Conservation (phyloP, 2,797 vertebrate genomes). For the Lithobates sylvaticus region DNA sequence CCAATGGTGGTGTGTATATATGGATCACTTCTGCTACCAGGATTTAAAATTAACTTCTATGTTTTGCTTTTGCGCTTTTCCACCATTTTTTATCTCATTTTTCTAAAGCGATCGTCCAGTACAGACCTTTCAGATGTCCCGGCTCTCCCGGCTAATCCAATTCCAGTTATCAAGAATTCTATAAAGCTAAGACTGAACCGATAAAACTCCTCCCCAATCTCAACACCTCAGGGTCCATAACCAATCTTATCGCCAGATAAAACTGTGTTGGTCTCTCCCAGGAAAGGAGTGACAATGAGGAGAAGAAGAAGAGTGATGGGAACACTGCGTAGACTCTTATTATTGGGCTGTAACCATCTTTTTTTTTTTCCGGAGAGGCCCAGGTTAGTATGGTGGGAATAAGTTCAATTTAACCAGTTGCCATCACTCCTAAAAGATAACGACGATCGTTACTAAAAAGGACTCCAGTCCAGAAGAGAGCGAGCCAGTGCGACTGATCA, state of each 20-base stretch:
- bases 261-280: slow-evolving; percentile 78
- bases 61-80: background rate
- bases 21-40: no score
- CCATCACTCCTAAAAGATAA: slow-evolving; percentile 76
- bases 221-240: slow-evolving; percentile 81
- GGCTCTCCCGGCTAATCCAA: slow-evolving; percentile 80
- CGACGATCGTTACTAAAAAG: slow-evolving; percentile 73
- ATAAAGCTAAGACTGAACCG: slow-evolving; percentile 89
- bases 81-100: background rate
- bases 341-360: slow-evolving; percentile 78
- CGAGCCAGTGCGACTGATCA: slow-evolving; percentile 38
- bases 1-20: no score
- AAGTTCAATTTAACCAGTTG: slow-evolving; percentile 71
- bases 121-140: slow-evolving; percentile 85
- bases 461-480: slow-evolving; percentile 67
- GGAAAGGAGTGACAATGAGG: slow-evolving; percentile 58
- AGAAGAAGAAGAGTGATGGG: slow-evolving; percentile 80
- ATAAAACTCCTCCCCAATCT: slow-evolving; percentile 76
- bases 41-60: background rate
- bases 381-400: slow-evolving; percentile 79
- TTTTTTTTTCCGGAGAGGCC: slow-evolving; percentile 80
- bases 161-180: slow-evolving; percentile 84
- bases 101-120: slow-evolving; percentile 77
- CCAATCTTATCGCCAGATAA: slow-evolving; percentile 80
- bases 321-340: slow-evolving; percentile 77